phyloP scores from a whole-genome alignment of 2,888 invertebrate species.

The Aphodius granarius region DNA sequence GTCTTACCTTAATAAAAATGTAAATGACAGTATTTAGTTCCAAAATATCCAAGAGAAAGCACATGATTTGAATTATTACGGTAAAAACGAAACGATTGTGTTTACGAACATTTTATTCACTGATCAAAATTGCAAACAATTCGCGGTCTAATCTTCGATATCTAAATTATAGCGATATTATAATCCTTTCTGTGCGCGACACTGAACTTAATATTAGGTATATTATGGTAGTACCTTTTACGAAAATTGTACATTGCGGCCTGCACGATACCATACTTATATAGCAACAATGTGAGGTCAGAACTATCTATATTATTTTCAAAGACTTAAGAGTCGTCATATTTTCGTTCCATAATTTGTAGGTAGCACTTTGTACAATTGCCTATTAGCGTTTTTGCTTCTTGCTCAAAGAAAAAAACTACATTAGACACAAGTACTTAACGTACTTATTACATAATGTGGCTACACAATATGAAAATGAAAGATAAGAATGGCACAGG shows the following conservation, averaged over 20 bases:
- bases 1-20: neutral
- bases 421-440: too few species aligned
- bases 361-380: neutral
- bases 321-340: neutral
- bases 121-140: neutral
- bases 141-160: neutral
- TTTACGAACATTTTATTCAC: neutral
- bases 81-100: too few species aligned
- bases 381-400: too few species aligned
- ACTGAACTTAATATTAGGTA: neutral
- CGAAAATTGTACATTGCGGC: neutral
- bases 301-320: neutral
- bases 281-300: neutral
- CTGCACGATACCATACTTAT: neutral
- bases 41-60: neutral
- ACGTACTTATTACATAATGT: too few species aligned
- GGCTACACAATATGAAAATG: neutral
- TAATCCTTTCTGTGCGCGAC: neutral
- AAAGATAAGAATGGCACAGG: neutral
- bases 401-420: too few species aligned
- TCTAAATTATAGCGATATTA: neutral
- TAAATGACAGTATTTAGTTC: neutral
- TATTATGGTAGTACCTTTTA: neutral
- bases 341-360: neutral
- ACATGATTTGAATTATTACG: neutral